phyloP scores from a whole-genome alignment of 2,888 invertebrate species.

The Drosophila kambysellisi region DNA sequence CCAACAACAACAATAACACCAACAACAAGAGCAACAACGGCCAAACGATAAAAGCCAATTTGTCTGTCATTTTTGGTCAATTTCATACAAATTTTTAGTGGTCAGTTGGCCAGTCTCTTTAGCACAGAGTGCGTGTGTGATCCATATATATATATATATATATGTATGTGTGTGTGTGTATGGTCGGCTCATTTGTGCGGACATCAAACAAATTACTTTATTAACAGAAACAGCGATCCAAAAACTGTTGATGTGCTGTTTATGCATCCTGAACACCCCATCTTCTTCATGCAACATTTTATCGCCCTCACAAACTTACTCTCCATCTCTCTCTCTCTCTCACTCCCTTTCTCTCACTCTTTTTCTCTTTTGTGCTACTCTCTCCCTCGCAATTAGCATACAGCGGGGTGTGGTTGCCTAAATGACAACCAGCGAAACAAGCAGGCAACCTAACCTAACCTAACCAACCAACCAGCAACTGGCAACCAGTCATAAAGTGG shows the following conservation, averaged over 20 bases:
- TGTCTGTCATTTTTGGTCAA: conserved; percentile 81
- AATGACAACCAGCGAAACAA: conserved; percentile 63
- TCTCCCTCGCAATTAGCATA: conserved; percentile 78
- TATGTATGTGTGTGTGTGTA: conserved; percentile 47
- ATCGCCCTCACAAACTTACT: conserved; percentile 18
- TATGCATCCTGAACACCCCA: conserved; percentile 50
- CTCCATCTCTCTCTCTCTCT: neutral
- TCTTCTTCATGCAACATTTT: conserved; percentile 12
- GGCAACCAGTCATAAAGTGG: conserved; percentile 78
- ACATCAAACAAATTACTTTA: conserved; percentile 81
- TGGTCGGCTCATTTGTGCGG: conserved; percentile 62
- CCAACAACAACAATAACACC: conserved; percentile 37
- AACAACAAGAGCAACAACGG: conserved; percentile 39
- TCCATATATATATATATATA: conserved; percentile 42
- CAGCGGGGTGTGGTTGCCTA: conserved; percentile 75
- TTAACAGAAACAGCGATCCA: conserved; percentile 67
- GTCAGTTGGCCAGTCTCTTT: conserved; percentile 63
- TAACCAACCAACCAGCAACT: conserved; percentile 68
- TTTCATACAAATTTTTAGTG: conserved; percentile 81
- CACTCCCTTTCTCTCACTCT: conserved; percentile 7
- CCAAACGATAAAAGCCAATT: conserved; percentile 76
- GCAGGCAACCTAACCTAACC: conserved; percentile 26
- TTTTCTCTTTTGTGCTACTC: conserved; percentile 15
- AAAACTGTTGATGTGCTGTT: conserved; percentile 77
- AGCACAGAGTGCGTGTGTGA: conserved; percentile 11